Percentiles rank a stretch among this genome's conserved stretches.
phyloP scores from a whole-genome alignment of 2,888 invertebrate genomes.

The Strigamia transsilvanica region DNA sequence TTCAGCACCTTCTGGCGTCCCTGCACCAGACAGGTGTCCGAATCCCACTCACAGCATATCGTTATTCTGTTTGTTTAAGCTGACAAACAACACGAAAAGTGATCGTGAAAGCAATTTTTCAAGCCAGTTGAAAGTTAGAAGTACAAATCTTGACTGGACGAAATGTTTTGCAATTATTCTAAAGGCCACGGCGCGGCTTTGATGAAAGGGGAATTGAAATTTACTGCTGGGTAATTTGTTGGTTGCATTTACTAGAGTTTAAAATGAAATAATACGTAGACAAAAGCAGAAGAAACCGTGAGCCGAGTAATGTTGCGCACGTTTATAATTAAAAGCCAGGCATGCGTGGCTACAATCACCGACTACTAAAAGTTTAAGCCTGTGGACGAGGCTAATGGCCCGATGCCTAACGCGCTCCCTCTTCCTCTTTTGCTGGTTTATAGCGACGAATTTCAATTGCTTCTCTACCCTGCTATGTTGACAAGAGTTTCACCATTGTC shows the following conservation, averaged over 20 bases:
- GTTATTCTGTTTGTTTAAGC: too few relatives aligned
- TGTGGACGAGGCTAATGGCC: slow-evolving; percentile 16
- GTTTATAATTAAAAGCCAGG: slow-evolving; percentile 17
- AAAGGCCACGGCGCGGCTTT: neutral
- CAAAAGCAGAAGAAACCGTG: neutral
- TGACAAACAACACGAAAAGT: too few relatives aligned
- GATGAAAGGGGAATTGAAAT: neutral
- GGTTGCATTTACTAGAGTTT: neutral
- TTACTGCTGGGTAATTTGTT: neutral
- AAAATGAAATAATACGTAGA: neutral
- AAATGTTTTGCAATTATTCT: neutral
- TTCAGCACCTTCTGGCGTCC: too few relatives aligned
- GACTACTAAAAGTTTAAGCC: slow-evolving; percentile 5
- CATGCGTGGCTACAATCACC: slow-evolving; percentile 7
- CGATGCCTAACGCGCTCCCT: slow-evolving; percentile 1
- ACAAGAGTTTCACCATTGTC: slow-evolving; percentile 9
- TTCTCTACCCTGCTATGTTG: neutral
- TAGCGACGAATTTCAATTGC: slow-evolving; percentile 18
- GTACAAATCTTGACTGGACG: too few relatives aligned
- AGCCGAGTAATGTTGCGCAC: neutral
- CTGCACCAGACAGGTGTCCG: too few relatives aligned
- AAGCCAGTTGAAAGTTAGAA: too few relatives aligned
- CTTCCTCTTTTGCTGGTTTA: neutral
- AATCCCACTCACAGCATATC: too few relatives aligned
- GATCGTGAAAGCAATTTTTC: too few relatives aligned